A percentile compares a stretch with the other conserved stretches of the same genome.
phyloP scores from a whole-genome alignment of 2,113 vertebrate genomes.

The Saccopteryx bilineata region DNA sequence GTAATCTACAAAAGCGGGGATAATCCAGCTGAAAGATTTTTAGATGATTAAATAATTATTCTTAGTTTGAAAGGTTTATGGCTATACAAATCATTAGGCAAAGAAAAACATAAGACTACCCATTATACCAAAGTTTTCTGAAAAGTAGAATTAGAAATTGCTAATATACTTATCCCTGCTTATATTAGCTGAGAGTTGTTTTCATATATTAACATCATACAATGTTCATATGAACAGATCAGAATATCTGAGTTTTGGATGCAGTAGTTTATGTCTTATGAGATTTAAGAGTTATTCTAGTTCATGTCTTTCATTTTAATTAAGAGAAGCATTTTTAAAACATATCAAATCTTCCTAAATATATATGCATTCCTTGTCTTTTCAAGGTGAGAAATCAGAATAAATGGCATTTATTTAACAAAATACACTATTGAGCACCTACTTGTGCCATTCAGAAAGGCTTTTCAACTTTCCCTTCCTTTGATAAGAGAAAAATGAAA shows the following conservation, averaged over 20 bases:
- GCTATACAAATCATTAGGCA: slow-evolving; percentile 20
- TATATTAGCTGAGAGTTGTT: background rate
- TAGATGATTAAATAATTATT: slow-evolving; percentile 2
- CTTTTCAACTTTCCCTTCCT: background rate
- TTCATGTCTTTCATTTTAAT: slow-evolving; percentile 35
- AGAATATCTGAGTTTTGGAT: slow-evolving; percentile 1
- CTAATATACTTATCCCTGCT: slow-evolving; percentile 16
- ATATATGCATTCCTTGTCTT: slow-evolving; percentile 7
- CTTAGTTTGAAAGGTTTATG: slow-evolving; percentile 25
- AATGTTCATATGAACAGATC: slow-evolving; percentile 3
- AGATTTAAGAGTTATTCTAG: background rate
- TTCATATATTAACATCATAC: slow-evolving; percentile 24
- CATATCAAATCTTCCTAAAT: slow-evolving; percentile 26
- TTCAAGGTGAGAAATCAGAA: slow-evolving; percentile 4
- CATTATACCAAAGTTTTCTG: background rate
- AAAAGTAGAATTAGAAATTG: slow-evolving; percentile 56
- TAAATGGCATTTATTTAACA: slow-evolving; percentile 42
- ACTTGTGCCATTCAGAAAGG: background rate
- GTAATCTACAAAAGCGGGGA: slow-evolving; percentile 37
- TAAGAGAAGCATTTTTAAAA: slow-evolving; percentile 33
- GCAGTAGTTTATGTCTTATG: slow-evolving; percentile 4
- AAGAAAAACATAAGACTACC: slow-evolving; percentile 6
- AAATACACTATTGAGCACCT: background rate
- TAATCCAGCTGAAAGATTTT: background rate
- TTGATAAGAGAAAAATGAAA: background rate